Evolutionary conservation across 1,140 invertebrate genomes (phyloP).

Genomic region (Heliconius congener): DNA sequence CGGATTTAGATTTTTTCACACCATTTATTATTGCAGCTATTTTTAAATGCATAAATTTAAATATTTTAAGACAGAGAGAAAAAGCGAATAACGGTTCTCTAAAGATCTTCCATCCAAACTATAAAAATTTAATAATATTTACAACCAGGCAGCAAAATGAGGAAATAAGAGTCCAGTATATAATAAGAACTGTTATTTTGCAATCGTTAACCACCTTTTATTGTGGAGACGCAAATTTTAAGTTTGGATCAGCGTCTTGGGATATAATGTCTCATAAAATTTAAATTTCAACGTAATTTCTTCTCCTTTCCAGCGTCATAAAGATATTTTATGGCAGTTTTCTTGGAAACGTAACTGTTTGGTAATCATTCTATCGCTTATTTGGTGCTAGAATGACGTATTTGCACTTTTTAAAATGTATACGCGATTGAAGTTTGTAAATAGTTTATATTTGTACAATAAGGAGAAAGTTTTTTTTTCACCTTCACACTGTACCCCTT

Average conservation of each 20-base stretch:
- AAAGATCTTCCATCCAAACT: no score
- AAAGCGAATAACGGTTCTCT: no score
- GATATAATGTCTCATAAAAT: constrained; percentile 36
- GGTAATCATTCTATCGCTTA: neutral
- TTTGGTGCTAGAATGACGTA: neutral
- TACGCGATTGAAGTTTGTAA: no score
- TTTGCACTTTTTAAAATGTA: no score
- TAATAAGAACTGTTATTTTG: constrained; percentile 22
- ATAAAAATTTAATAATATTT: neutral
- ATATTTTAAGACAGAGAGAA: no score
- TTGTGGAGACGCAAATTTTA: constrained; percentile 35
- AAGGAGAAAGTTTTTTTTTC: no score
- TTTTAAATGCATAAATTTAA: no score
- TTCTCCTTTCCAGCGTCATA: constrained; percentile 17
- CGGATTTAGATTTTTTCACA: no score
- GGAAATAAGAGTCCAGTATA: neutral
- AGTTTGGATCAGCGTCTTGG: constrained; percentile 26
- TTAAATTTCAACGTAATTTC: constrained; percentile 30
- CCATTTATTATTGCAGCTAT: no score
- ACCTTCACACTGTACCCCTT: no score
- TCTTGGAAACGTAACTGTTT: neutral
- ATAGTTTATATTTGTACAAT: no score
- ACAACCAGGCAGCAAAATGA: neutral
- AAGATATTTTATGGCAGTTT: constrained; percentile 13
- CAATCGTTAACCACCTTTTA: constrained; percentile 36